Percentiles rank a stretch among this genome's conserved stretches.
These are phyloP conservation scores for Drosophila koepferae DNA, from an alignment of 2,888 invertebrate genomes.

Conservation along the genomic window DNA sequence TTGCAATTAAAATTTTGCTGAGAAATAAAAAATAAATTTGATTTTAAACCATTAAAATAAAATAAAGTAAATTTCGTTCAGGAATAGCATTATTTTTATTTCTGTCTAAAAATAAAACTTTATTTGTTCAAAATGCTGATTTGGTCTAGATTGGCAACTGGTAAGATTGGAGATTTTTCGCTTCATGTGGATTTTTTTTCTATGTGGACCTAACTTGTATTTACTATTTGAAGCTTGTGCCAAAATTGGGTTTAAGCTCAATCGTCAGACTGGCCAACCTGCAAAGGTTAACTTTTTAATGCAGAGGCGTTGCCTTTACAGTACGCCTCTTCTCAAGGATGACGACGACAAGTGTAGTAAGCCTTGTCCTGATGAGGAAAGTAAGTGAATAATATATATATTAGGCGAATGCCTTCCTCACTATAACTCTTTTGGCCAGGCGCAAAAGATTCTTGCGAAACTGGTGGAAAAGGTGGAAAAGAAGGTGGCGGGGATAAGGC, in stretches of 20 bases:
- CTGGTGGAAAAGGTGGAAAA: background rate
- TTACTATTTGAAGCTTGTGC: constrained; percentile 34
- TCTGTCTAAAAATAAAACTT: background rate
- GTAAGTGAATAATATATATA: background rate
- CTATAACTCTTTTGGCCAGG: background rate
- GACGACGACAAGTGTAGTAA: constrained; percentile 35
- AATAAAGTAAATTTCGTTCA: background rate
- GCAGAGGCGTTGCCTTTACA: constrained; percentile 36
- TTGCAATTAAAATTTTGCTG: background rate
- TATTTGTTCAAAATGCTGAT: constrained; percentile 41
- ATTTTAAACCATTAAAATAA: background rate
- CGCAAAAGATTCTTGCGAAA: constrained; percentile 1
- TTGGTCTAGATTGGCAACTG: constrained; percentile 47
- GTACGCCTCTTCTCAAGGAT: constrained; percentile 19
- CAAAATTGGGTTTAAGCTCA: constrained; percentile 24
- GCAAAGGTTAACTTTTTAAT: background rate
- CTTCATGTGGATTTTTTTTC: too few species aligned
- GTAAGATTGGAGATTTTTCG: constrained; percentile 36
- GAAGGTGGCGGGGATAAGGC: background rate
- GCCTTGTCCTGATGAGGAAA: background rate
- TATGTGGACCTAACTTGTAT: background rate
- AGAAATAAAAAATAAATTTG: background rate
- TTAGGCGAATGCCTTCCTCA: background rate
- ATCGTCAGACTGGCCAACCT: constrained; percentile 4
- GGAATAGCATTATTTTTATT: background rate